A percentile compares a stretch with the other conserved stretches of the same genome.
These are phyloP conservation scores for Beris chalybata DNA, from an alignment of 2,888 invertebrate species.

Conservation along the genomic window DNA sequence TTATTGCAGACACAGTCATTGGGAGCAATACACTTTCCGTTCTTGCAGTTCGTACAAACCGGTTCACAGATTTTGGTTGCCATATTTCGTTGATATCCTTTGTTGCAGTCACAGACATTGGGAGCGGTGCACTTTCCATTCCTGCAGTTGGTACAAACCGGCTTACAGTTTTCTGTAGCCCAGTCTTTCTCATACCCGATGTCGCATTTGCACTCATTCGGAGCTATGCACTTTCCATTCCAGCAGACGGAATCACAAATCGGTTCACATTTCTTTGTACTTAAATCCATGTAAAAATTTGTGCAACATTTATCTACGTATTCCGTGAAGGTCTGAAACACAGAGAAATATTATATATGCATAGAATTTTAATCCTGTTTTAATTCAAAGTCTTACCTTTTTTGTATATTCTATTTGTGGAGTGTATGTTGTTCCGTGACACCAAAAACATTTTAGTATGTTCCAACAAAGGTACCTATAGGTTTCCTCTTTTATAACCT, in stretches of 20 bases:
- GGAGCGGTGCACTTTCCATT: slow-evolving; percentile 11
- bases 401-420: no score
- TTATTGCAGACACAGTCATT: not conserved
- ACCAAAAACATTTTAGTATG: no score
- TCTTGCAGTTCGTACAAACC: not conserved
- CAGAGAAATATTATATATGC: no score
- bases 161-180: not conserved
- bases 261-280: not conserved
- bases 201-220: not conserved
- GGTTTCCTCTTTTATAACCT: no score
- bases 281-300: not conserved
- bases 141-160: not conserved
- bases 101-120: not conserved
- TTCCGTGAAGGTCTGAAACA: no score
- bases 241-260: slow-evolving; percentile 4
- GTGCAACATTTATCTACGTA: not conserved
- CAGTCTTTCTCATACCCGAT: not conserved
- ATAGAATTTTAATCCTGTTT: no score
- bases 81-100: not conserved
- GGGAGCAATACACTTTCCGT: not conserved
- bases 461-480: no score
- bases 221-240: slow-evolving; percentile 10
- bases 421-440: no score
- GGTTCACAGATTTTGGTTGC: not conserved
- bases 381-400: no score